phyloP scores from a whole-genome alignment of 2,888 invertebrate species.

The Apodemia zela region DNA sequence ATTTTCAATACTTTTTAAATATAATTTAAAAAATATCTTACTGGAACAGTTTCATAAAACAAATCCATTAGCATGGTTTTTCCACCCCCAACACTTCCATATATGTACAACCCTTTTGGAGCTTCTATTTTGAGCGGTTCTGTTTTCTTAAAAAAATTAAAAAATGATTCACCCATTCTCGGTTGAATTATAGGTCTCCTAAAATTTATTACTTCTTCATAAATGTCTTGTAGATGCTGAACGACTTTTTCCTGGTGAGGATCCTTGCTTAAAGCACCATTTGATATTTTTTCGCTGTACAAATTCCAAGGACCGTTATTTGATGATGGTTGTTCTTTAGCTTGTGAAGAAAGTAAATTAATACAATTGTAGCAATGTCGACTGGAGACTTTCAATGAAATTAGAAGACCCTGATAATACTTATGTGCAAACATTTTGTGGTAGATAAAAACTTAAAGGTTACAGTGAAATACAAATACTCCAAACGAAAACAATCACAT shows the following conservation, averaged over 20 bases:
- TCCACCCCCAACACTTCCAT: constrained; percentile 96
- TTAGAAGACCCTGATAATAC: constrained; percentile 45
- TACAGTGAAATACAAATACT: background rate
- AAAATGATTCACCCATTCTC: constrained; percentile 43
- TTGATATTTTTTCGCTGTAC: constrained; percentile 80
- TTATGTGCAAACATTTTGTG: constrained; percentile 50
- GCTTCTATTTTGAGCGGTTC: constrained; percentile 67
- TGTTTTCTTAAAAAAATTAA: constrained; percentile 58
- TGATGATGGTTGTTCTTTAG: constrained; percentile 38
- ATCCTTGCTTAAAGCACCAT: constrained; percentile 83
- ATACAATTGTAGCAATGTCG: constrained; percentile 53
- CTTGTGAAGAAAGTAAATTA: constrained; percentile 55
- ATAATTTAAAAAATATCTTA: constrained; percentile 37
- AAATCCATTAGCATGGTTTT: constrained; percentile 99
- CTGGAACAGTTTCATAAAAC: constrained; percentile 87
- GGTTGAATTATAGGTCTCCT: constrained; percentile 49
- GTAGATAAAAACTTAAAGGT: constrained; percentile 13
- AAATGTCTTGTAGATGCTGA: constrained; percentile 84
- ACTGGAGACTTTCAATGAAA: constrained; percentile 50
- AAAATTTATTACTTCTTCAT: constrained; percentile 82
- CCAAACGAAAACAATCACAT: constrained; percentile 8
- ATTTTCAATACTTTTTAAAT: background rate
- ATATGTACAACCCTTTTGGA: constrained; percentile 92
- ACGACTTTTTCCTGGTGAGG: constrained; percentile 86
- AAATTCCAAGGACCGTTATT: constrained; percentile 72